Evolutionary conservation across 2,888 invertebrate species (phyloP), one percentile per base, ranked within the genome.

Genomic region (Mythimna ferrago): DNA sequence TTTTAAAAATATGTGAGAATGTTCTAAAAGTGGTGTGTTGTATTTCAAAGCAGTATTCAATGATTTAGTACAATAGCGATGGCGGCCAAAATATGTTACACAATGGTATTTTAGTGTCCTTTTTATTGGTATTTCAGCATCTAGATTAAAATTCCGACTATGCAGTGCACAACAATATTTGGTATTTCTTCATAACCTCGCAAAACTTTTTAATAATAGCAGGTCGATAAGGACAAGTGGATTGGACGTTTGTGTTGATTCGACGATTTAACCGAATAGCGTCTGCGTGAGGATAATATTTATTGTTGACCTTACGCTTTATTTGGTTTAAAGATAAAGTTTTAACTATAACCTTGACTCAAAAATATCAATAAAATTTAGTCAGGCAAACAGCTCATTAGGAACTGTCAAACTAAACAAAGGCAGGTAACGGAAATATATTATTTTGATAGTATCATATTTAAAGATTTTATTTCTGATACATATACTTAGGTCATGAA

Each of bases 11-110:
- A 77, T 86, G 83, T 87, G 83, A 78, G 84, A 84, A 84, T 78
- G 75, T 73, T 81, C 70, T 58, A 81, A 85, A 84, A 81, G 82
- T 84, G 81, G 80, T 82, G 80, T 80, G 86, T 83, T 77, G 67
- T 61, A 83, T 86, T 87, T 76, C 9, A 66, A 80, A 66, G 66
- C 48, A 73, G 71, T 74, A 80, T 76, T 67, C 6, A 73, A 73
- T 51, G 6, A 51, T 70, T 66, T 57, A 65, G 41, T 62, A 54
- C 62, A 73, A 64, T 32, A 2, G 32, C 32, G 32, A 32, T 74
- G 66, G 51, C 62, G 38, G 70, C 58, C 78, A 16, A 26, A 60
- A 60, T 26, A 26, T 26, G 26, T 26, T 26, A 1, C 26, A 26
- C 26, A 26, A 26, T 26, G 26, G 26, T 26, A 26, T 26, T 26